A percentile compares a stretch with the other conserved stretches of the same genome.
These are phyloP conservation scores for Drosophila phalerata DNA, from an alignment of 2,888 invertebrate species.

Conservation along the genomic window DNA sequence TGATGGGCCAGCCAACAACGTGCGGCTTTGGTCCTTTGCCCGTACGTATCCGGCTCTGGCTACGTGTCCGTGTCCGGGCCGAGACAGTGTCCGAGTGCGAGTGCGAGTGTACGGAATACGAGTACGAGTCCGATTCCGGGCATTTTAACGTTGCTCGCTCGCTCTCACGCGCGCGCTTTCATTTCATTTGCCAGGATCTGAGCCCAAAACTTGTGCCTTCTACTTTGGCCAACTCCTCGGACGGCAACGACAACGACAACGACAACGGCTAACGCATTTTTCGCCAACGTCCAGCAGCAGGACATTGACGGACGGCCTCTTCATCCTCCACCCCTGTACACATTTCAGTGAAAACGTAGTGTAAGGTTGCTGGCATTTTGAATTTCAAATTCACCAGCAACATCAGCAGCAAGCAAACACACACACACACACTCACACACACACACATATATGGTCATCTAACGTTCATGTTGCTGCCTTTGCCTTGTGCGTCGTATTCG, in stretches of 20 bases:
- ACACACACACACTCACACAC: constrained; percentile 18
- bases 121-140: constrained; percentile 7
- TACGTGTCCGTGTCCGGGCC: constrained; percentile 2
- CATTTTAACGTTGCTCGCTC: constrained; percentile 29
- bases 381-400: constrained; percentile 78
- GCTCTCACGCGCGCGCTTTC: constrained; percentile 72
- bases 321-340: neutral
- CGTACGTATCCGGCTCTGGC: constrained; percentile 16
- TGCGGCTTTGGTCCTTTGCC: constrained; percentile 13
- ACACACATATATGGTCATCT: constrained; percentile 48
- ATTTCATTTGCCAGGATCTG: constrained; percentile 74
- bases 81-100: constrained; percentile 4
- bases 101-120: neutral
- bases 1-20: constrained; percentile 31
- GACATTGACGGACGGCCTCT: constrained; percentile 76
- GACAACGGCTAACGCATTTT: constrained; percentile 71
- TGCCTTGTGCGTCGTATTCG: constrained; percentile 58
- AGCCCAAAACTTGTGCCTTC: constrained; percentile 75
- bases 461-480: constrained; percentile 51
- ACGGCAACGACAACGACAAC: constrained; percentile 6
- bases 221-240: constrained; percentile 67
- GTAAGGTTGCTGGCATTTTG: constrained; percentile 71
- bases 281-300: constrained; percentile 76
- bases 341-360: constrained; percentile 26
- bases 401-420: constrained; percentile 45